Base-by-base conservation (phyloP, 2,113 vertebrate genomes). In the Erythrocercus mccallii region DNA sequence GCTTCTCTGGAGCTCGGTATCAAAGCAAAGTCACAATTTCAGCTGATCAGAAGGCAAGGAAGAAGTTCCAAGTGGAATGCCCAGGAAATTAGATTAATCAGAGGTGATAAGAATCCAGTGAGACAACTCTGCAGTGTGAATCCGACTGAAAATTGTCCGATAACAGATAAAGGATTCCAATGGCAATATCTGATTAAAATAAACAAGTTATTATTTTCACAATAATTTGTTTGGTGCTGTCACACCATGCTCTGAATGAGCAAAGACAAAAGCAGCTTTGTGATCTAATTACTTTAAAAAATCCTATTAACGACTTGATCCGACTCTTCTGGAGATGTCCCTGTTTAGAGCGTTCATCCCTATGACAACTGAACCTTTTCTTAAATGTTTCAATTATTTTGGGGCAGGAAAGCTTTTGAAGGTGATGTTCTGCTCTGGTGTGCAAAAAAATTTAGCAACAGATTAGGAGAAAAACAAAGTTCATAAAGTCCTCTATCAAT, bases 181-280 rank as follows among this genome's bases (percentile, higher is more conserved):
- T 65, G 87, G 96, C 90, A 97, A 88, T 84, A 95, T 91, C 94
- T 97, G 88, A 98, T 97, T 95, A 97, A 97, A 96, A 94, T 94
- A 97, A 97, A 96, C 95, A 97, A 94, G 91, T 96, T 97, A 90
- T 96, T 96, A 95, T 95, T 96, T 97, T 94, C 93, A 89, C 96
- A 96, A 97, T 96, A 85, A 98, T 97, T 97, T 97, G 94, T 95
- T 97, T 96, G 96, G 92, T 3, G 17, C 72, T 94, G 91, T 95
- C 97, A 95, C 84, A 95, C 83, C 81, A 83, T 51, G 92, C 95
- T 97, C 86, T 77, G 71, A 95, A 88, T 74, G 96, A 97, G 90
- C 92, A 95, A 89, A 97, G 62, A 97, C 93, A 97, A 97, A 97
- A 88, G 84, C 87, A 95, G 91, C 92, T 94, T 95, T 92, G 94